Base-by-base conservation (phyloP, 2,113 vertebrate species). In the Ptilorrhoa leucosticta region DNA sequence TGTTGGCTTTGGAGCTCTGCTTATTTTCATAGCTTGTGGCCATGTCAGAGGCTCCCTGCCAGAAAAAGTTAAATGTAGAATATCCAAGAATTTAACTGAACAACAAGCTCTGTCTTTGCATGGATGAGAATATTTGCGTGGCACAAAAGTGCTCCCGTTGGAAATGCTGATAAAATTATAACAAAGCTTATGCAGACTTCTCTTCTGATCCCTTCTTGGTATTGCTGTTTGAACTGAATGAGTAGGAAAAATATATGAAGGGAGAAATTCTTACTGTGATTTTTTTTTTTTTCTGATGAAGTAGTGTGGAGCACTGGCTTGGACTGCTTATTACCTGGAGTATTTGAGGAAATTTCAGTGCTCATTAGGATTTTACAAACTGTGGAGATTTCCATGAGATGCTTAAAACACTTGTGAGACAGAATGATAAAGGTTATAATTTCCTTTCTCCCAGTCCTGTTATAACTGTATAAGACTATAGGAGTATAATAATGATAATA, bases 61-160 rank as follows among this genome's bases (percentile, higher is more conserved):
- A 84, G 75, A 66, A 21, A 54, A 71, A 30, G 23, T 61, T 33
- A 30, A 60, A 40, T 6, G 24, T 44, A 19, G 21, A 83, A 42
- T 63, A 70, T n/a, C n/a, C 33, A 45, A 45, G 53, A 56, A 39
- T 64, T n/a, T 2, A 65, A 26, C n/a, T 44, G 47, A 93, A 5
- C 47, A 64, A 4, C 40, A 27, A 33, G n/a, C 1, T 9, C 39
- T 72, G 45, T 13, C 63, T 66, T 45, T 61, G 71, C 11, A 3
- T 1, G 3, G 54, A 15, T 64, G 21, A 35, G 37, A 88, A 39
- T 53, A 45, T 35, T 28, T 69, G 37, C 0, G 0, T 3, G 33
- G 37, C n/a, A 47, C 35, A 24, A 27, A 72, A 82, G 13, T 9
- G 33, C 14, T 89, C 45, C 76, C 31, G 1, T 31, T 79, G 51